Conservation (phyloP, 2,797 vertebrate species). For the Hippopotamyrus pictus region DNA sequence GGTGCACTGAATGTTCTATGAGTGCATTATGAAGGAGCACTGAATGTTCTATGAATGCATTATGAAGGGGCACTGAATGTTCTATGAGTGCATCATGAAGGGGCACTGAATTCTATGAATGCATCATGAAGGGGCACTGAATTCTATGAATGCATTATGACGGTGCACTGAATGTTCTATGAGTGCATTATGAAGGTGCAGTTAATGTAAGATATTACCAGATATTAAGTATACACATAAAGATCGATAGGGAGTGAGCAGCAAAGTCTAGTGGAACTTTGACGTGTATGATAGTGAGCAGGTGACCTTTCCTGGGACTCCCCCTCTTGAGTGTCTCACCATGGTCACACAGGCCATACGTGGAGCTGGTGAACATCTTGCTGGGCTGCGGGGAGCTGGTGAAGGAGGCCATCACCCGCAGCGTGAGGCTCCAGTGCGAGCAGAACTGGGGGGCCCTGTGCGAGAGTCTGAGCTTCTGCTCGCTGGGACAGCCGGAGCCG, state of each 20-base stretch:
- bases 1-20: background rate
- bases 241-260: background rate
- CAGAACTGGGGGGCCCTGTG: conserved; percentile 88
- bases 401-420: conserved; percentile 68
- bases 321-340: background rate
- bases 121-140: background rate
- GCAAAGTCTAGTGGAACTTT: background rate
- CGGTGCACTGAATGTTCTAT: background rate
- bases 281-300: background rate
- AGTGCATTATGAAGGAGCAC: background rate
- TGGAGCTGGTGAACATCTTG: conserved; percentile 87
- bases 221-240: background rate
- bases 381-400: conserved; percentile 81
- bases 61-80: background rate
- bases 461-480: conserved; percentile 74
- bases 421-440: conserved; percentile 76
- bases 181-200: background rate
- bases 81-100: background rate
- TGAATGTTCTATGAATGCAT: background rate
- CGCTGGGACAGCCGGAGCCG: conserved; percentile 33
- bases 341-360: conserved; percentile 66
- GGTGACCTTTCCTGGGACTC: background rate
- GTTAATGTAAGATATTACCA: background rate
- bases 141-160: background rate
- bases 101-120: background rate